These are phyloP conservation scores for Dicrurus megarhynchus DNA, from an alignment of 2,113 vertebrate genomes.

Conservation along the genomic window DNA sequence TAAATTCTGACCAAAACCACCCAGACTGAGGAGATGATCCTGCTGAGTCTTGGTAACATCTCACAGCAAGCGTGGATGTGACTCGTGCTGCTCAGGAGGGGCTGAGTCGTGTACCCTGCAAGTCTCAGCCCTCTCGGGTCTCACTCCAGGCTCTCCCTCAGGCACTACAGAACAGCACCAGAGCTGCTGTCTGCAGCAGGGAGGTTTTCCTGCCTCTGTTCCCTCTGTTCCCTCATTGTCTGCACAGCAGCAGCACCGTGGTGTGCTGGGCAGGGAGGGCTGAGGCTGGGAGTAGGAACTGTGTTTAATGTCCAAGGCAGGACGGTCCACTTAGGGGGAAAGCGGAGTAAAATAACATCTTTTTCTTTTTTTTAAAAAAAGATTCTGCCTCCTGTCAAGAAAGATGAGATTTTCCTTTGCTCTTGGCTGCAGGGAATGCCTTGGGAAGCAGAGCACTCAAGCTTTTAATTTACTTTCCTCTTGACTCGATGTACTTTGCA, in stretches of 20 bases:
- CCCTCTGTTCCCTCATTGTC: neutral
- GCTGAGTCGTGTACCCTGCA: neutral
- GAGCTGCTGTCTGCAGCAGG: neutral
- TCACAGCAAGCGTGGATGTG: neutral
- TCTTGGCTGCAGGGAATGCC: neutral
- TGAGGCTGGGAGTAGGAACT: neutral
- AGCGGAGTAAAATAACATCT: neutral
- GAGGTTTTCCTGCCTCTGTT: neutral
- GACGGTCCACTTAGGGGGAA: neutral
- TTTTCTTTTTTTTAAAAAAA: neutral
- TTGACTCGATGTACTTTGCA: neutral
- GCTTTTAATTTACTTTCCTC: constrained; percentile 6
- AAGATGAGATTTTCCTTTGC: neutral
- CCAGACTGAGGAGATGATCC: neutral
- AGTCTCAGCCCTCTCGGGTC: neutral
- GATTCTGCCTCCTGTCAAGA: neutral
- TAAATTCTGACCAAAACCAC: neutral
- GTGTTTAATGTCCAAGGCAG: neutral
- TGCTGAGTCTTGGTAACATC: neutral
- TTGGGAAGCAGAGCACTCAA: neutral
- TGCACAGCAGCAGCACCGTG: neutral
- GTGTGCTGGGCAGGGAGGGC: neutral
- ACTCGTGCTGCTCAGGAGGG: neutral
- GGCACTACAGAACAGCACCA: neutral
- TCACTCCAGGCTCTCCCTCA: neutral